Base-by-base conservation (phyloP, 2,888 invertebrate genomes). In the Nomada fucata region DNA sequence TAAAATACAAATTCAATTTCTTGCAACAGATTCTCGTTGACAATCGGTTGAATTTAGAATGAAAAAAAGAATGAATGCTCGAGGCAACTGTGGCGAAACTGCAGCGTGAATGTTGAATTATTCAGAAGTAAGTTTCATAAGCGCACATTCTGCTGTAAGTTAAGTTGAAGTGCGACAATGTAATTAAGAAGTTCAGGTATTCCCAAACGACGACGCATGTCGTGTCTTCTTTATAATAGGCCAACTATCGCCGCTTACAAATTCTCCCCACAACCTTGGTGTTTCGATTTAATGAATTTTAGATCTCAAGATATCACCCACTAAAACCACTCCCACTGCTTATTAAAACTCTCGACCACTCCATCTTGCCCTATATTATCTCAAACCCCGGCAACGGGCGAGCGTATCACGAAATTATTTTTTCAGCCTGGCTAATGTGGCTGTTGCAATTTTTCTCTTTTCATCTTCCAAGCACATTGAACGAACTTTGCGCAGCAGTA, bases 211-310 rank as follows among this genome's bases (percentile, higher is more conserved):
- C 83, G 79, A 72, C 75, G 75, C 83, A 64, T 76, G 83, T 81
- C 76, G 64, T 60, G 50, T 44, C 74, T 85, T 79, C 69, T 86
- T 87, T 87, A 87, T 65, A 76, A 68, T 47, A 64, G 26, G 75
- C 55, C 47, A 57, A 44, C 53, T 57, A 73, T 82, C 76, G 77
- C 76, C 60, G 55, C 76, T 86, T 85, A 83, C 77, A 81, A 83
- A 86, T 84, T 89, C 81, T 67, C 79, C 55, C 71, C 29, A 61
- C 79, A 64, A 57, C 72, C 76, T 71, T 65, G 74, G 61, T 65
- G 79, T 76, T 82, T 82, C 88, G 86, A 87, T 91, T 91, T 91
- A 90, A 91, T 91, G 92, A 91, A 91, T 91, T 91, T 92, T 91
- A 91, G 89, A 91, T 92, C 91, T 91, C 86, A 88, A 91, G 88